Evolutionary conservation across 2,888 invertebrate species (phyloP).

Genomic region (Drosophila macrospina): DNA sequence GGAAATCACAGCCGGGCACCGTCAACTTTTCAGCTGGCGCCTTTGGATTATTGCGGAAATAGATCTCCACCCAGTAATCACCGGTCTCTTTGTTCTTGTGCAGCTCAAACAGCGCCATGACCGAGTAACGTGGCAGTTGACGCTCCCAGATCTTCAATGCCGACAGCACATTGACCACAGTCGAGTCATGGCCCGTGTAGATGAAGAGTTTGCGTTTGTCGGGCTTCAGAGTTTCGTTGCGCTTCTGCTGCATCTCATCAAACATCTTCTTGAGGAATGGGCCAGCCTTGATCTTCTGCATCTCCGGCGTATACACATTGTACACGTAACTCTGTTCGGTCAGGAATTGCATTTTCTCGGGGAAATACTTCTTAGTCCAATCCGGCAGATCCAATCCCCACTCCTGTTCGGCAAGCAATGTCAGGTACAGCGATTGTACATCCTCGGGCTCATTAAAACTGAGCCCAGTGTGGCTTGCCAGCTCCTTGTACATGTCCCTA

Average conservation of each 20-base stretch:
- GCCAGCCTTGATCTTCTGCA: slow-evolving; percentile 88
- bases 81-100: slow-evolving; percentile 86
- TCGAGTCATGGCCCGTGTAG: slow-evolving; percentile 91
- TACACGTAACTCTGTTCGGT: slow-evolving; percentile 87
- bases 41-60: slow-evolving; percentile 86
- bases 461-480: slow-evolving; percentile 87
- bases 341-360: slow-evolving; percentile 87
- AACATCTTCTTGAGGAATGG: slow-evolving; percentile 88
- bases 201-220: slow-evolving; percentile 87
- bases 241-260: slow-evolving; percentile 87
- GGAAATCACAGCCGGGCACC: slow-evolving; percentile 88
- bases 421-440: slow-evolving; percentile 88
- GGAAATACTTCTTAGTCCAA: slow-evolving; percentile 88
- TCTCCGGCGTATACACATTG: slow-evolving; percentile 87
- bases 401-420: slow-evolving; percentile 88
- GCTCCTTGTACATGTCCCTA: slow-evolving; percentile 86
- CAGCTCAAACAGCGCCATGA: slow-evolving; percentile 88
- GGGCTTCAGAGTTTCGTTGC: slow-evolving; percentile 85
- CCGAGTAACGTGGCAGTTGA: slow-evolving; percentile 88
- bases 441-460: slow-evolving; percentile 87
- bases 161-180: slow-evolving; percentile 88
- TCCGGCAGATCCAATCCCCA: slow-evolving; percentile 87
- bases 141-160: slow-evolving; percentile 89
- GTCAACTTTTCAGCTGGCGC: slow-evolving; percentile 86
- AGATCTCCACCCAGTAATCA: slow-evolving; percentile 85